A percentile compares a stretch with the other conserved stretches of the same genome.
Conservation (phyloP, 2,797 vertebrate genomes). For the Mormyrus proboscirostris region DNA sequence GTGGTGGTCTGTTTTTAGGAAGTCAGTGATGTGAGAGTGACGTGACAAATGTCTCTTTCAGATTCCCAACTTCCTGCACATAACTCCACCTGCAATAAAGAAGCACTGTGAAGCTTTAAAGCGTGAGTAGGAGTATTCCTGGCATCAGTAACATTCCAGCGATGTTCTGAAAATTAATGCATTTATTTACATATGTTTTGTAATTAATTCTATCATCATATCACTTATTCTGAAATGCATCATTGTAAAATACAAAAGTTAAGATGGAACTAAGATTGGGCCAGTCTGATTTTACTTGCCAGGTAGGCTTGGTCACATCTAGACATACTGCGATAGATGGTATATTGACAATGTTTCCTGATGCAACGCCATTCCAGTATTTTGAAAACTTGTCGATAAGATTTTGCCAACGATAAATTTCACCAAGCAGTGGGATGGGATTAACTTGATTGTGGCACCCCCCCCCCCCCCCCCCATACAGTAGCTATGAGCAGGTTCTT, state of each 20-base stretch:
- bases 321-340: background rate
- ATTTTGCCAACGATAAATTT: background rate
- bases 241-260: background rate
- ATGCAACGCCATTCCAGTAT: background rate
- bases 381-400: background rate
- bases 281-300: background rate
- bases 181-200: background rate
- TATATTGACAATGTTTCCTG: background rate
- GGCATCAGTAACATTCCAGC: background rate
- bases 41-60: conserved; percentile 54
- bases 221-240: background rate
- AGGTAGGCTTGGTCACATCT: background rate
- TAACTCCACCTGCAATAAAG: conserved; percentile 88
- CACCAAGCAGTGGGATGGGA: background rate
- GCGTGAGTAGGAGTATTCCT: conserved; percentile 57
- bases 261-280: background rate
- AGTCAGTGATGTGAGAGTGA: background rate
- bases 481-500: background rate
- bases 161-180: background rate
- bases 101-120: conserved; percentile 87
- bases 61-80: conserved; percentile 95
- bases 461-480: background rate
- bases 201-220: background rate
- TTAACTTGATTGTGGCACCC: background rate
- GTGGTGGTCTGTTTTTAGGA: background rate